phyloP scores from a whole-genome alignment of 1,140 invertebrate species.

The Rhyzopertha dominica region DNA sequence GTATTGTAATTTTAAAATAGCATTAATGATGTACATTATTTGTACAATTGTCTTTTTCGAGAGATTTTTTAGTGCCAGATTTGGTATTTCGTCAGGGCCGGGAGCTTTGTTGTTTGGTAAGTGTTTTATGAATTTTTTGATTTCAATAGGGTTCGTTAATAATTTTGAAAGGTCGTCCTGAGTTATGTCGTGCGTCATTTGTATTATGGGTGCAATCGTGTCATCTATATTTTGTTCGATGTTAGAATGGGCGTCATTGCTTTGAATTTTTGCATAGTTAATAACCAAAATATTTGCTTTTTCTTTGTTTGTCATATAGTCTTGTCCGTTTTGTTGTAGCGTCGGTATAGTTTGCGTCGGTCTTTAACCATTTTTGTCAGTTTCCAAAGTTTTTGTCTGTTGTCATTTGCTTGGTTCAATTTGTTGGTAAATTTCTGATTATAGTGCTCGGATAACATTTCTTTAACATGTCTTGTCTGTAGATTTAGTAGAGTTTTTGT shows the following conservation, averaged over 20 bases:
- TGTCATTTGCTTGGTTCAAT: neutral
- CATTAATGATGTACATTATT: conserved; percentile 5
- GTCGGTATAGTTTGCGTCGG: too few species aligned
- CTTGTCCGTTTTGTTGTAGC: too few species aligned
- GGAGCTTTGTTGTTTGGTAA: conserved; percentile 6
- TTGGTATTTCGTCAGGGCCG: conserved; percentile 1
- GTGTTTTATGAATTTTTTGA: conserved; percentile 2
- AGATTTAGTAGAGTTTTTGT: neutral
- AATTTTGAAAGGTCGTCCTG: neutral
- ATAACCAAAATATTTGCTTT: too few species aligned
- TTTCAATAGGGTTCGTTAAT: neutral
- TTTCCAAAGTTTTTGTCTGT: too few species aligned
- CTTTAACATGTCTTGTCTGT: too few species aligned
- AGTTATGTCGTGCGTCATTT: too few species aligned
- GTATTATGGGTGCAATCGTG: too few species aligned
- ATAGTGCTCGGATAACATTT: too few species aligned
- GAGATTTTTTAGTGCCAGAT: neutral
- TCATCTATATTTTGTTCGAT: too few species aligned
- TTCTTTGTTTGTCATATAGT: too few species aligned
- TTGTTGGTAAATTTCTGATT: neutral
- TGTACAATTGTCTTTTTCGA: neutral
- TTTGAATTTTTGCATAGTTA: too few species aligned
- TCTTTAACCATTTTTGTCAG: neutral
- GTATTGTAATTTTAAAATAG: neutral
- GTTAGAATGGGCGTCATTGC: too few species aligned